phyloP scores from a whole-genome alignment of 2,797 vertebrate genomes.

The Syncerus caffer region DNA sequence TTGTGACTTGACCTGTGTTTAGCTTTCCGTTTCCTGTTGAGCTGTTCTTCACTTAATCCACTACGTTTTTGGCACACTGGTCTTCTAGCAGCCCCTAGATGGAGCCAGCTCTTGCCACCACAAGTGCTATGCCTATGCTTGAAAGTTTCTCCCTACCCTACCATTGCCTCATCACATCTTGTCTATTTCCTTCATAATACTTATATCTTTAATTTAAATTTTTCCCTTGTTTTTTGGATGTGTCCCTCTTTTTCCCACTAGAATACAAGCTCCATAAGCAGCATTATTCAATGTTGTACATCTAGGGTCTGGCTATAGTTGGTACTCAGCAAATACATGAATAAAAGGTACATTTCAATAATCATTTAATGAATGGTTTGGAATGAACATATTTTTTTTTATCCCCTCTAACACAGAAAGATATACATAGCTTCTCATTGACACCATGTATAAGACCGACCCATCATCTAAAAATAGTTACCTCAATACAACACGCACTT shows the following conservation, averaged over 20 bases:
- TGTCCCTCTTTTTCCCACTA: not conserved
- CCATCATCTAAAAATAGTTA: not conserved
- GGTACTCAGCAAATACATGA: conserved; percentile 9
- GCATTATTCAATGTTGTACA: not conserved
- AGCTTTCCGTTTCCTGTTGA: not conserved
- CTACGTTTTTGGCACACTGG: not conserved
- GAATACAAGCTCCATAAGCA: not conserved
- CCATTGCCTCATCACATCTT: not conserved
- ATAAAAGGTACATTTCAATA: not conserved
- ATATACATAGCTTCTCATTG: not conserved
- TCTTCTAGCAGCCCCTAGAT: not conserved
- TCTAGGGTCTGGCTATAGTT: not conserved
- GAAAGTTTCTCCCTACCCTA: not conserved
- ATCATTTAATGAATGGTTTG: not conserved
- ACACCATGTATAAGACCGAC: not conserved
- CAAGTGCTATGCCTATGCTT: not conserved
- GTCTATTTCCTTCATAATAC: not conserved
- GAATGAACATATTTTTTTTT: not conserved
- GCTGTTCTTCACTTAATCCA: not conserved
- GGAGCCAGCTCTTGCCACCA: not conserved
- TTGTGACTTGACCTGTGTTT: not conserved
- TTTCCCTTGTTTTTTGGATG: not conserved
- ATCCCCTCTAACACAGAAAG: conserved; percentile 17
- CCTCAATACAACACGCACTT: not conserved
- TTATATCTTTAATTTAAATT: not conserved